phyloP scores from a whole-genome alignment of 2,888 invertebrate genomes.

The Cetonia aurata region DNA sequence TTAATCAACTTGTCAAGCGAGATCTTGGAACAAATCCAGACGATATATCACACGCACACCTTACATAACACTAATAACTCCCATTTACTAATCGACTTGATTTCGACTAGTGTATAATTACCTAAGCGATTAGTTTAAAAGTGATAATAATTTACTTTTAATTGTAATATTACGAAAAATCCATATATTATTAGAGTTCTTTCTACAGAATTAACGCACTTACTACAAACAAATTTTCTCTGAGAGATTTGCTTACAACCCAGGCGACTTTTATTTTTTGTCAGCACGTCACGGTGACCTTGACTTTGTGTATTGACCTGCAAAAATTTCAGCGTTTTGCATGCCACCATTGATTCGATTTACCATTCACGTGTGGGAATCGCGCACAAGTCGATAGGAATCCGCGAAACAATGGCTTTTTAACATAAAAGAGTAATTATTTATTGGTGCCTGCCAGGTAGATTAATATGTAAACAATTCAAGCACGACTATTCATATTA shows the following conservation, averaged over 20 bases:
- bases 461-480: conserved; percentile 39
- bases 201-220: not conserved
- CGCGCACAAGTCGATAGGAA: conserved; percentile 13
- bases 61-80: conserved; percentile 16
- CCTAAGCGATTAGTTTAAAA: not conserved
- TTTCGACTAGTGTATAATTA: not conserved
- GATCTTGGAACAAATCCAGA: conserved; percentile 7
- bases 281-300: conserved; percentile 5
- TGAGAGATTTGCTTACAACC: not conserved
- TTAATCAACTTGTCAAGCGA: conserved; percentile 21
- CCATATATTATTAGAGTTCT: not conserved
- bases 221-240: too few relatives aligned
- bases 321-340: conserved; percentile 28
- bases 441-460: conserved; percentile 31
- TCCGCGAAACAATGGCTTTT: conserved; percentile 35
- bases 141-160: too few relatives aligned
- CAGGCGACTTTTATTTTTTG: conserved; percentile 29
- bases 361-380: conserved; percentile 37
- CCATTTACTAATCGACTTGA: not conserved
- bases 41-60: conserved; percentile 14
- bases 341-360: conserved; percentile 37
- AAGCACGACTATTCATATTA: conserved; percentile 34
- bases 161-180: too few relatives aligned
- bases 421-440: conserved; percentile 36
- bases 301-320: conserved; percentile 41